A percentile compares a stretch with the other conserved stretches of the same genome.
phyloP scores from a whole-genome alignment of 2,888 invertebrate genomes.

The Pseudococcus viburni region DNA sequence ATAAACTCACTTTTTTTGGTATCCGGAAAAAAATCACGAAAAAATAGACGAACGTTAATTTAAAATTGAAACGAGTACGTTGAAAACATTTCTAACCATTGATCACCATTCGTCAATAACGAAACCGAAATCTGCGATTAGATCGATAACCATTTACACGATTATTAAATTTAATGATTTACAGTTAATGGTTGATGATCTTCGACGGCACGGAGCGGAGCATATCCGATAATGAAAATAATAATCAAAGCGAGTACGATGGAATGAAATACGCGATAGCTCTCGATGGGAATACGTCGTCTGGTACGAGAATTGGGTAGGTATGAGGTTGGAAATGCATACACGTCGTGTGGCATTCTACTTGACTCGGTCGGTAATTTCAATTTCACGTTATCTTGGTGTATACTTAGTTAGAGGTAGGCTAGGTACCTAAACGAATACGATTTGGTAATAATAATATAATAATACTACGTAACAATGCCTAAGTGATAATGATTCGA shows the following conservation, averaged over 20 bases:
- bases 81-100: background rate
- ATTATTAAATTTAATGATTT: background rate
- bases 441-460: background rate
- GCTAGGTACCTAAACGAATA: background rate
- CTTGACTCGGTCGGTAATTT: background rate
- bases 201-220: background rate
- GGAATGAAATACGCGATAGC: background rate
- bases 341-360: background rate
- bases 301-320: too few relatives aligned
- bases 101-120: background rate
- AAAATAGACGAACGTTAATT: background rate
- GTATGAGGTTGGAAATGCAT: too few relatives aligned
- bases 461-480: background rate
- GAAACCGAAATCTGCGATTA: background rate
- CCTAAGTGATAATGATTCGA: background rate
- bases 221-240: background rate
- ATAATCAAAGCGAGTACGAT: background rate
- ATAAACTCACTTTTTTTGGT: background rate
- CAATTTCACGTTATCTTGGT: background rate
- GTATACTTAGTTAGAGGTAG: background rate
- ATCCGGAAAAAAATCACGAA: background rate
- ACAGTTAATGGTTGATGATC: background rate
- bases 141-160: background rate
- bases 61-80: background rate
- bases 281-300: background rate